These are phyloP conservation scores for Dipodomys ordii DNA, from an alignment of 2,113 vertebrate genomes.

Conservation along the genomic window DNA sequence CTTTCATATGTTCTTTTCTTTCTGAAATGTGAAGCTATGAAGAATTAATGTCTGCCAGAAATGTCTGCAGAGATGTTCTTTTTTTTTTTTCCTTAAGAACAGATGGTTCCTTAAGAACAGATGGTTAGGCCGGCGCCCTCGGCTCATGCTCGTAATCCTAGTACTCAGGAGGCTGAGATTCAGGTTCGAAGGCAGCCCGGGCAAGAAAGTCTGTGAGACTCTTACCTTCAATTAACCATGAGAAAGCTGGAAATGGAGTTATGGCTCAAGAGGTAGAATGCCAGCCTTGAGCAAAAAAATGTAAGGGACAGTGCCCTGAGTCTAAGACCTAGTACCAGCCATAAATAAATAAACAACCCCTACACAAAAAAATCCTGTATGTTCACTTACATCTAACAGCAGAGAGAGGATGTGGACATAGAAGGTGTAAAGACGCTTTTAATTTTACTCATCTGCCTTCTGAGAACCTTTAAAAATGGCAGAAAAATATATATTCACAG, in stretches of 20 bases:
- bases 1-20: constrained; percentile 46
- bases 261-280: too few species aligned
- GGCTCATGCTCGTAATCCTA: too few species aligned
- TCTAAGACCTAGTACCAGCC: too few species aligned
- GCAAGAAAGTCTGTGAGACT: too few species aligned
- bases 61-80: constrained; percentile 54
- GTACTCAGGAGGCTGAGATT: too few species aligned
- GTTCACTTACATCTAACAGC: constrained; percentile 48
- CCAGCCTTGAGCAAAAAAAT: too few species aligned
- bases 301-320: too few species aligned
- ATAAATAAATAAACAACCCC: too few species aligned
- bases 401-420: constrained; percentile 30
- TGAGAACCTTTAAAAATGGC: constrained; percentile 27
- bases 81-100: constrained; percentile 51
- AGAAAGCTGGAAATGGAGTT: too few species aligned
- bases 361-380: too few species aligned
- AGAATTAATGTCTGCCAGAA: constrained; percentile 65
- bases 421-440: constrained; percentile 39
- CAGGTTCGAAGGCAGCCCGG: too few species aligned
- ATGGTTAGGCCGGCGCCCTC: not conserved
- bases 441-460: constrained; percentile 33
- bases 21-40: constrained; percentile 57
- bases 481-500: not conserved
- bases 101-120: constrained; percentile 59
- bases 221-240: too few species aligned